Conservation (phyloP, 2,113 vertebrate species). For the Oxyura jamaicensis region DNA sequence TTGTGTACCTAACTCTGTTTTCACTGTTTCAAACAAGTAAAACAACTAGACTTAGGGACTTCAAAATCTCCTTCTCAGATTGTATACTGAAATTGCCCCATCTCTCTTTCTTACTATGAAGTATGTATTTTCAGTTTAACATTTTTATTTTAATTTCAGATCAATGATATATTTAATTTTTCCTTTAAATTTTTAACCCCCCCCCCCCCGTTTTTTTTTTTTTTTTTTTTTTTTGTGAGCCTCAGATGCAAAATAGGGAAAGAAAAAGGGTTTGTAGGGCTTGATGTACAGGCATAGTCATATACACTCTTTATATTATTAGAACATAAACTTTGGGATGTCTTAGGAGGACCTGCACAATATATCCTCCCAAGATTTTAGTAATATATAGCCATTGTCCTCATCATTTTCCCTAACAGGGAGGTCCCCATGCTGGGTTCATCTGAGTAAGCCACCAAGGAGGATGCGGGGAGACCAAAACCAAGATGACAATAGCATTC, state of each 20-base stretch:
- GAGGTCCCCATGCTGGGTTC: background rate
- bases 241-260: background rate
- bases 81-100: background rate
- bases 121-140: background rate
- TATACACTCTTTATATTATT: background rate
- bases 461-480: background rate
- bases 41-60: background rate
- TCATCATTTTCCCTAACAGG: background rate
- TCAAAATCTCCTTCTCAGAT: background rate
- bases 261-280: background rate
- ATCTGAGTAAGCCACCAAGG: background rate
- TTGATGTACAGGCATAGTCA: background rate
- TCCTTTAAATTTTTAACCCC: background rate
- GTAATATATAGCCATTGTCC: background rate
- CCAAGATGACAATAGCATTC: background rate
- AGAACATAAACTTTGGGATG: background rate
- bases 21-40: background rate
- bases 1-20: background rate
- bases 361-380: background rate
- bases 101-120: background rate
- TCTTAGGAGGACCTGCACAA: background rate
- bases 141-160: background rate
- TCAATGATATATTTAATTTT: background rate
- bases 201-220: too few species aligned
- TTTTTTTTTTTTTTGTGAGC: too few species aligned